Conservation (phyloP, 2,797 vertebrate genomes). For the Melanotaenia nigrans region DNA sequence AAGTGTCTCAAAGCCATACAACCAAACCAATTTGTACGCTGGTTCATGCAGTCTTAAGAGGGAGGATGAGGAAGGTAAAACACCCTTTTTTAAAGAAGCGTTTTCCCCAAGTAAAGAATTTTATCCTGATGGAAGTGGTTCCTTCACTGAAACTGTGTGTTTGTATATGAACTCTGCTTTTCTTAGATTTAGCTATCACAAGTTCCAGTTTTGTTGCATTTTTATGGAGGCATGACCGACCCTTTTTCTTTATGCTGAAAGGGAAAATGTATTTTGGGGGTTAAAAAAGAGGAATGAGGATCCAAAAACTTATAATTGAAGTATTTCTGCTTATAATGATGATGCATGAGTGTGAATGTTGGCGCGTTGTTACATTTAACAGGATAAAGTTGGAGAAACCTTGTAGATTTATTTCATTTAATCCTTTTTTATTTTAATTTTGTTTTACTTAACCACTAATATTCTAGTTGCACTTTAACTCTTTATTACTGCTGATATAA, state of each 20-base stretch:
- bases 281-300: neutral
- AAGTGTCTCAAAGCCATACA: conserved; percentile 20
- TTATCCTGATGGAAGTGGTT: neutral
- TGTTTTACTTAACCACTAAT: neutral
- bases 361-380: neutral
- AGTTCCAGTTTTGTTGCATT: neutral
- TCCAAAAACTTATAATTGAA: neutral
- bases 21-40: conserved; percentile 2
- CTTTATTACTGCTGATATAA: neutral
- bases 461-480: neutral
- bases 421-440: neutral
- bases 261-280: conserved; percentile 11
- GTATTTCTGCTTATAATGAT: neutral
- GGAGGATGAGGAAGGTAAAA: neutral
- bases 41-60: conserved; percentile 16
- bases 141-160: neutral
- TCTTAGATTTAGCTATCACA: neutral
- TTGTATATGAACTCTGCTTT: neutral
- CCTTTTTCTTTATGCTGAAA: neutral
- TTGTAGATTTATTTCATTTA: neutral
- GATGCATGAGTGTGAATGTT: conserved; percentile 13
- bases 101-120: conserved; percentile 9
- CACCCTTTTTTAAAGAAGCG: conserved; percentile 9
- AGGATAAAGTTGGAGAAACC: neutral
- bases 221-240: neutral